Conservation (phyloP, 2,113 vertebrate species). For the Pachyramphus minor region DNA sequence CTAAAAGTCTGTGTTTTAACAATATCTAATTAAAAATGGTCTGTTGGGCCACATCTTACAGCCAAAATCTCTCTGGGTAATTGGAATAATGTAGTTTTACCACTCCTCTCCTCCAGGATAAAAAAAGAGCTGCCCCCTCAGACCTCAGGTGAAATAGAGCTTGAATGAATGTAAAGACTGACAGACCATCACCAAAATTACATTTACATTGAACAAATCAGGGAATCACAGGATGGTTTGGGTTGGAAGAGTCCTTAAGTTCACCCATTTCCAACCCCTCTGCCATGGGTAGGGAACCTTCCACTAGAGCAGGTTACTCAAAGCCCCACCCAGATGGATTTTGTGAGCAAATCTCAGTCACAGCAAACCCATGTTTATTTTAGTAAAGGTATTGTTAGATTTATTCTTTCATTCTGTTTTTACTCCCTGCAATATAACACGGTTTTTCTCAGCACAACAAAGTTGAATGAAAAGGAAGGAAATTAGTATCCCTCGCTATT, state of each 20-base stretch:
- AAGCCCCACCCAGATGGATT: neutral
- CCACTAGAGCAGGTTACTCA: rapidly evolving
- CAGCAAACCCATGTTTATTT: neutral
- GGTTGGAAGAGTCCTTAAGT: neutral
- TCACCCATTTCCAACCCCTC: neutral
- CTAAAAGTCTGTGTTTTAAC: neutral
- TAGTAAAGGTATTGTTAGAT: neutral
- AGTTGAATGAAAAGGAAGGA: neutral
- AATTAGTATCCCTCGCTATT: neutral
- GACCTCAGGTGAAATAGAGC: neutral
- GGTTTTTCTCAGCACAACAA: neutral
- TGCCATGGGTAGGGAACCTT: neutral
- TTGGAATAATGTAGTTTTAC: neutral
- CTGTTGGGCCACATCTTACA: neutral
- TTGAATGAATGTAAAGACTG: neutral
- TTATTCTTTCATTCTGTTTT: neutral
- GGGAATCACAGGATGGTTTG: neutral
- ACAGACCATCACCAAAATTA: neutral
- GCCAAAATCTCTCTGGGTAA: neutral
- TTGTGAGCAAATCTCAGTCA: neutral
- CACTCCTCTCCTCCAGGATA: neutral
- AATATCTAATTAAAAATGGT: neutral
- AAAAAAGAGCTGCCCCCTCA: neutral
- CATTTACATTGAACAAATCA: neutral
- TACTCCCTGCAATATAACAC: neutral